These are phyloP conservation scores for Meteorus sp. DNA, from an alignment of 1,140 invertebrate species.

Conservation along the genomic window DNA sequence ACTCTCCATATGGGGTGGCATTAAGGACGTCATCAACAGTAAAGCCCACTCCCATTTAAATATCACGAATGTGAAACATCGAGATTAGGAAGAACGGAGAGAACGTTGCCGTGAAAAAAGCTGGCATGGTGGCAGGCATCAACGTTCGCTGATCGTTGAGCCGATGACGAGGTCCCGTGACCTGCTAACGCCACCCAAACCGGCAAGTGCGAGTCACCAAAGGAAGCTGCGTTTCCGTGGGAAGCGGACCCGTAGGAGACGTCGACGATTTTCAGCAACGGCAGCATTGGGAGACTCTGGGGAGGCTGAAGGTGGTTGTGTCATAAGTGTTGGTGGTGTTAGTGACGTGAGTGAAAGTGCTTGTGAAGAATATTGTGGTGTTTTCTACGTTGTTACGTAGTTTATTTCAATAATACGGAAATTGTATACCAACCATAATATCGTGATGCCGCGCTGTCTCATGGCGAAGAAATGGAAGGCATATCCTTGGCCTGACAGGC, in stretches of 20 bases:
- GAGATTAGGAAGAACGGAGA: background rate
- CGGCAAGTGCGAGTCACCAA: constrained; percentile 29
- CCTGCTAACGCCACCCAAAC: constrained; percentile 31
- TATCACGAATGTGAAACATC: background rate
- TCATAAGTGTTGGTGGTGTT: constrained; percentile 1
- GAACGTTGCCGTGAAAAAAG: constrained; percentile 2
- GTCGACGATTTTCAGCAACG: constrained; percentile 26
- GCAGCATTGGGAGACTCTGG: constrained; percentile 14
- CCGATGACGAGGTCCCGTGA: constrained; percentile 34
- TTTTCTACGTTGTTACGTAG: background rate
- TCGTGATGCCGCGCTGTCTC: constrained; percentile 78
- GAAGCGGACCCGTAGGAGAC: constrained; percentile 36
- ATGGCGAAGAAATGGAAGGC: constrained; percentile 92
- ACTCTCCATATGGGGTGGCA: background rate
- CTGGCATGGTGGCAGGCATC: constrained; percentile 27
- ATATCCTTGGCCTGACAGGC: constrained; percentile 73
- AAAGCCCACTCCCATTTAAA: no score
- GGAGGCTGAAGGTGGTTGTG: constrained; percentile 10
- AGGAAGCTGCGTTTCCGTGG: constrained; percentile 34
- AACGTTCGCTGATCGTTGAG: constrained; percentile 26
- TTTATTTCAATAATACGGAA: background rate
- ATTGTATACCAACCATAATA: no score
- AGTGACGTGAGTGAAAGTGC: constrained; percentile 7
- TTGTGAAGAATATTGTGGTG: background rate
- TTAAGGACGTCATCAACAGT: no score